These are phyloP conservation scores for Octodon degus DNA, from an alignment of 2,113 vertebrate species.

Conservation along the genomic window DNA sequence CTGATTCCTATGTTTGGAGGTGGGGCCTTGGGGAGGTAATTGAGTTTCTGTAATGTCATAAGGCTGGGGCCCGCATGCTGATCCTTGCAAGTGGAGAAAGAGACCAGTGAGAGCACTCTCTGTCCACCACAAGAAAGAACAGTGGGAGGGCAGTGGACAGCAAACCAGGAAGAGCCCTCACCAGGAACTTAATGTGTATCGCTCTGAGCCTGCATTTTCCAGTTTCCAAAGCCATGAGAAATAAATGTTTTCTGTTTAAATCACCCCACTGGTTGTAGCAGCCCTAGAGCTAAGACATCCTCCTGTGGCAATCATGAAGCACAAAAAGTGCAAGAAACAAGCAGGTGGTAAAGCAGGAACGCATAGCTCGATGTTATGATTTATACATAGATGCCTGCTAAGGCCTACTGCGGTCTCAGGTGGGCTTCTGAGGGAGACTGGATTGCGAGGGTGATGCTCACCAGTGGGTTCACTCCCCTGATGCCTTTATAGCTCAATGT, in stretches of 20 bases:
- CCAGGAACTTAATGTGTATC: fast-evolving
- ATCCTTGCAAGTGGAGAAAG: not conserved
- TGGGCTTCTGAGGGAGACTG: not conserved
- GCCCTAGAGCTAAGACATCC: too few relatives aligned
- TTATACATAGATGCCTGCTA: not conserved
- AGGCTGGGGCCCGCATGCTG: not conserved
- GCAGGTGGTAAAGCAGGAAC: not conserved
- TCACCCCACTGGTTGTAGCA: not conserved
- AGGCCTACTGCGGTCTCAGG: not conserved
- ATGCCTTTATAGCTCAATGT: not conserved
- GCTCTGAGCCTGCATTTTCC: not conserved
- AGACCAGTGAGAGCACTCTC: not conserved
- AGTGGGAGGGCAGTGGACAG: fast-evolving
- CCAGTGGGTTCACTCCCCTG: not conserved
- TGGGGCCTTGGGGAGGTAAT: not conserved
- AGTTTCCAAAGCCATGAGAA: not conserved
- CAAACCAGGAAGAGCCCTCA: not conserved
- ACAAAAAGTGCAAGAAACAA: not conserved
- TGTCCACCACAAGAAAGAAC: not conserved
- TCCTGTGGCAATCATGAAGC: not conserved
- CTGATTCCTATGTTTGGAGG: not conserved
- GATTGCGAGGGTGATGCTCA: not conserved
- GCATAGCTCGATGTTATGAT: not conserved
- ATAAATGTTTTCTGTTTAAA: not conserved
- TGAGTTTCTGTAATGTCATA: not conserved